Percentiles rank a stretch among this genome's conserved stretches.
Conservation (phyloP, 2,113 vertebrate species). For the Telmatochromis sp. region DNA sequence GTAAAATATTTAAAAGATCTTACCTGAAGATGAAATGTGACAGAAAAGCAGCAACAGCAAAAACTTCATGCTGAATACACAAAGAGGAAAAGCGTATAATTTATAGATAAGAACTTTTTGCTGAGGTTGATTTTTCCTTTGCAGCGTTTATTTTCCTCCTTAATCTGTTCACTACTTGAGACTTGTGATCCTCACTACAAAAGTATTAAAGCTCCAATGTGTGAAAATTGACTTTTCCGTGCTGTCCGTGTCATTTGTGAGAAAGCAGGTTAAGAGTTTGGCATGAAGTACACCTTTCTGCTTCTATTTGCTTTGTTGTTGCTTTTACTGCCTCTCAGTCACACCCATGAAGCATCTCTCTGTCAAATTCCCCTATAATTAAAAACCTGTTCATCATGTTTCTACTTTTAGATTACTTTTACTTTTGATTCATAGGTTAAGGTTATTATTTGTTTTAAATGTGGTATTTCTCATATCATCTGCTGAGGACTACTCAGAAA, state of each 20-base stretch:
- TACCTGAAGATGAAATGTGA: neutral
- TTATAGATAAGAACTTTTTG: neutral
- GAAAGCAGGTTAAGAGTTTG: neutral
- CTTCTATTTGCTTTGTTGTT: neutral
- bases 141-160: rapidly evolving
- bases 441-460: no score
- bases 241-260: neutral
- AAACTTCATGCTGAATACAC: neutral
- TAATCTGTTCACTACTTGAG: no score
- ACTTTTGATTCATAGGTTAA: rapidly evolving
- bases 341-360: neutral
- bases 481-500: no score
- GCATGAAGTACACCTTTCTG: neutral
- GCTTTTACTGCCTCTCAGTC: neutral
- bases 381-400: neutral
- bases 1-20: no score
- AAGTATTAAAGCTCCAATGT: rapidly evolving
- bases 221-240: rapidly evolving
- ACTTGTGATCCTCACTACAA: neutral
- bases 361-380: neutral
- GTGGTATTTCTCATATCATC: no score
- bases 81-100: neutral
- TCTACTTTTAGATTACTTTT: neutral
- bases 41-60: neutral
- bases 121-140: neutral